Evolutionary conservation across 1,140 invertebrate species (phyloP).

Genomic region (Heliothis subflexa): DNA sequence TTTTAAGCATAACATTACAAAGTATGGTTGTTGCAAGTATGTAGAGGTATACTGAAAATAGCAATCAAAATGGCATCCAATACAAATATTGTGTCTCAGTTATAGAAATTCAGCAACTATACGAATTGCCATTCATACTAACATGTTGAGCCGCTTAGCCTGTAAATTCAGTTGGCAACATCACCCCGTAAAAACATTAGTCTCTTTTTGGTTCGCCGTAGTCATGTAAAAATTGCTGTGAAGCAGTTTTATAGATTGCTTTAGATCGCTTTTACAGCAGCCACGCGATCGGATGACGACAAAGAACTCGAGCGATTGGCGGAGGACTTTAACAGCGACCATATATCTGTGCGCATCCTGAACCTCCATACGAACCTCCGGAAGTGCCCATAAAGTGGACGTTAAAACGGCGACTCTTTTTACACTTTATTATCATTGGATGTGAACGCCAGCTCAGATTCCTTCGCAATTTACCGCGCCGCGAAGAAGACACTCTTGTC

Average conservation of each 20-base stretch:
- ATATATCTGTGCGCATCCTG: slow-evolving; percentile 76
- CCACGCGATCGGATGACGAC: slow-evolving; percentile 56
- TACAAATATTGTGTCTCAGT: slow-evolving; percentile 8
- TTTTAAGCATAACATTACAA: not conserved
- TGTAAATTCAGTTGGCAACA: slow-evolving; percentile 21
- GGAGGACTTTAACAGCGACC: slow-evolving; percentile 68
- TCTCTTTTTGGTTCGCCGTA: slow-evolving; percentile 26
- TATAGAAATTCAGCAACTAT: slow-evolving; percentile 1
- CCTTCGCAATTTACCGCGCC: slow-evolving; percentile 76
- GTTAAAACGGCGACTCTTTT: slow-evolving; percentile 84
- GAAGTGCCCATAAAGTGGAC: slow-evolving; percentile 82
- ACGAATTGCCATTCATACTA: slow-evolving; percentile 28
- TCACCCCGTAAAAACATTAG: slow-evolving; percentile 28
- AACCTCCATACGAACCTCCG: slow-evolving; percentile 72
- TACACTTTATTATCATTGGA: slow-evolving; percentile 86
- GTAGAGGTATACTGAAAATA: not conserved
- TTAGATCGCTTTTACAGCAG: slow-evolving; percentile 56
- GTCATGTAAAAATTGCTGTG: slow-evolving; percentile 37
- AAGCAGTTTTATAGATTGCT: slow-evolving; percentile 55
- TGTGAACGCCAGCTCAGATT: slow-evolving; percentile 83
- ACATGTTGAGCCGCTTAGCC: slow-evolving; percentile 31
- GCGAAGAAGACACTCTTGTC: slow-evolving; percentile 70
- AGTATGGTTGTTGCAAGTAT: not conserved
- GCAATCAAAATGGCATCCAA: not conserved
- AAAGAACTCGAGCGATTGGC: slow-evolving; percentile 63